Conservation (phyloP, 2,888 invertebrate genomes). For the Rhingia campestris region DNA sequence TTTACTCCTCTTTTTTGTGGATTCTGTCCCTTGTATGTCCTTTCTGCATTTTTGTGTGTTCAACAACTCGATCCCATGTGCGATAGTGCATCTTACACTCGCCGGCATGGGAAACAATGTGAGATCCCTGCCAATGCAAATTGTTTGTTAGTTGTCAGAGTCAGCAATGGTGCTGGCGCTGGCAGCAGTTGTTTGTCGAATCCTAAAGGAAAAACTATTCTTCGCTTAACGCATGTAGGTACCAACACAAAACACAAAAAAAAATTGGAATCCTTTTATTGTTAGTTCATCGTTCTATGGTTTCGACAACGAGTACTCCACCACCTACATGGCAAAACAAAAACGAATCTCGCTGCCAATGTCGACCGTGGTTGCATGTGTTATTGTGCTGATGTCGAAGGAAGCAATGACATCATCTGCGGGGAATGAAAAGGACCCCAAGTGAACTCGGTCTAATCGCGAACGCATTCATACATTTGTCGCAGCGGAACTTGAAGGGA, state of each 20-base stretch:
- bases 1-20: not conserved
- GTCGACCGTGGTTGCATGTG: constrained; percentile 21
- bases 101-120: constrained; percentile 51
- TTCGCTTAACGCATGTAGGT: constrained; percentile 60
- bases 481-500: constrained; percentile 57
- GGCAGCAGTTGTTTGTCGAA: constrained; percentile 16
- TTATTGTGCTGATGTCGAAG: constrained; percentile 61
- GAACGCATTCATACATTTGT: constrained; percentile 68
- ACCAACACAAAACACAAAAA: constrained; percentile 26
- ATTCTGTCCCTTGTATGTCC: constrained; percentile 16
- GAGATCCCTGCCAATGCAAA: constrained; percentile 67
- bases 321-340: constrained; percentile 4
- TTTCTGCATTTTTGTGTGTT: constrained; percentile 52
- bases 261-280: constrained; percentile 9
- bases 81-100: constrained; percentile 41
- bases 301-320: not conserved
- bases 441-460: constrained; percentile 69
- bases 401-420: constrained; percentile 72
- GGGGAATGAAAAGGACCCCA: constrained; percentile 42
- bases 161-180: constrained; percentile 32
- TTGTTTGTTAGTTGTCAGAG: constrained; percentile 63
- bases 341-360: constrained; percentile 31
- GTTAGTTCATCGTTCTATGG: not conserved
- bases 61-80: constrained; percentile 47
- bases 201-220: constrained; percentile 56